Conservation (phyloP, 2,888 invertebrate genomes). For the Chloromyia formosa region DNA sequence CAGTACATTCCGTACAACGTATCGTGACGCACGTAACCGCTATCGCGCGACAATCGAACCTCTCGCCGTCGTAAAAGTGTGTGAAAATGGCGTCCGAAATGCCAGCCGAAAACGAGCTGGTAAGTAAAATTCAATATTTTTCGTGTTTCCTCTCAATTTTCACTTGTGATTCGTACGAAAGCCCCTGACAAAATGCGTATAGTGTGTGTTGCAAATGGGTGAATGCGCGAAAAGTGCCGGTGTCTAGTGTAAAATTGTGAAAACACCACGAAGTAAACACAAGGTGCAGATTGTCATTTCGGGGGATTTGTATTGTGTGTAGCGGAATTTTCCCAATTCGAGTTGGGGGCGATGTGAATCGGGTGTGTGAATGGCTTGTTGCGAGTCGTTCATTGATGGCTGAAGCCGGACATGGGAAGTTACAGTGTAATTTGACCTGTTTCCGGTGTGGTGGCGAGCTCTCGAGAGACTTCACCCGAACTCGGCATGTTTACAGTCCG, state of each 20-base stretch:
- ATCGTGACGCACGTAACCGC: slow-evolving; percentile 19
- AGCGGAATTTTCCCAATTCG: slow-evolving; percentile 8
- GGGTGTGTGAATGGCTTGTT: background rate
- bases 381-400: background rate
- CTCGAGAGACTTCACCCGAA: background rate
- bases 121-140: slow-evolving; percentile 51
- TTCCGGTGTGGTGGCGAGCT: slow-evolving; percentile 14
- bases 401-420: background rate
- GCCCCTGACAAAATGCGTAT: background rate
- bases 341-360: background rate
- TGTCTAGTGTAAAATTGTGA: background rate
- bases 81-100: slow-evolving; percentile 58
- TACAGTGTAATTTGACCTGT: background rate
- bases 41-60: slow-evolving; percentile 29
- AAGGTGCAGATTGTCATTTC: slow-evolving; percentile 31
- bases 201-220: background rate
- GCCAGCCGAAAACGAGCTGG: slow-evolving; percentile 55
- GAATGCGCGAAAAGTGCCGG: background rate
- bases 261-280: slow-evolving; percentile 31
- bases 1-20: slow-evolving; percentile 14
- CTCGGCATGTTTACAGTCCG: slow-evolving; percentile 27
- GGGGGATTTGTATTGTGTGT: slow-evolving; percentile 12
- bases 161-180: slow-evolving; percentile 5
- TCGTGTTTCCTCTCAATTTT: slow-evolving; percentile 1
- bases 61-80: slow-evolving; percentile 50